Evolutionary conservation across 2,113 vertebrate species (phyloP).

Genomic region (Campylomormyrus numenius): DNA sequence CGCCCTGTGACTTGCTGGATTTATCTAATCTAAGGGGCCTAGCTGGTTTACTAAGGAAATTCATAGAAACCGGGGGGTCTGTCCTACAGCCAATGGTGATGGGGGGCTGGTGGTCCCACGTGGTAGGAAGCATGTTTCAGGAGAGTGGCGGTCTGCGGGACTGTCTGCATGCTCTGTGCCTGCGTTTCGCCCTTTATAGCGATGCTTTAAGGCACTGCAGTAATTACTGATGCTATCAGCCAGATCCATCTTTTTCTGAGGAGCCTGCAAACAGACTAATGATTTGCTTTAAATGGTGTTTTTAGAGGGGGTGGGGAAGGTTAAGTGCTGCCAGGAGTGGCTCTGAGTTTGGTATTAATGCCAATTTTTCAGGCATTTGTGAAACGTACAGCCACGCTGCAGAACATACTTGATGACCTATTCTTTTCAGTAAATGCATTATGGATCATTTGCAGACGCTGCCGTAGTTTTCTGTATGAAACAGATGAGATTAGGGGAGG

Average conservation of each 20-base stretch:
- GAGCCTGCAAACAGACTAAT: not conserved
- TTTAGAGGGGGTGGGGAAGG: not conserved
- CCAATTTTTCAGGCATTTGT: not conserved
- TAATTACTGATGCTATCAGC: not conserved
- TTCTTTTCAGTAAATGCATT: not conserved
- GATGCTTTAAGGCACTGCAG: not conserved
- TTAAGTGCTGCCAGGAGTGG: not conserved
- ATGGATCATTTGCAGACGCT: not conserved
- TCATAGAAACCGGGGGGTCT: not conserved
- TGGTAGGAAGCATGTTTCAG: not conserved
- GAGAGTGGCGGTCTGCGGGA: not conserved
- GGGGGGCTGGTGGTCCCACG: not conserved
- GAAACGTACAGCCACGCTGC: not conserved
- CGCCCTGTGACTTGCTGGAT: not conserved
- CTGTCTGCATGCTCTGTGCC: not conserved
- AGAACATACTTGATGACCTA: not conserved
- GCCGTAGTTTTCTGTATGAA: not conserved
- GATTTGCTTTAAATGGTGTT: not conserved
- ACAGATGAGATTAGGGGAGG: not conserved
- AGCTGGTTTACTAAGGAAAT: not conserved
- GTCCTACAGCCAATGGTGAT: not conserved
- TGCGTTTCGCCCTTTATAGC: not conserved
- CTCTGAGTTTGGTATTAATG: not conserved
- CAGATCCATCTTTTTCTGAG: not conserved
- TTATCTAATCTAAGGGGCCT: constrained; percentile 1